Percentiles rank a stretch among this genome's conserved stretches.
Conservation (phyloP, 2,888 invertebrate genomes). For the Augiades crinisus region DNA sequence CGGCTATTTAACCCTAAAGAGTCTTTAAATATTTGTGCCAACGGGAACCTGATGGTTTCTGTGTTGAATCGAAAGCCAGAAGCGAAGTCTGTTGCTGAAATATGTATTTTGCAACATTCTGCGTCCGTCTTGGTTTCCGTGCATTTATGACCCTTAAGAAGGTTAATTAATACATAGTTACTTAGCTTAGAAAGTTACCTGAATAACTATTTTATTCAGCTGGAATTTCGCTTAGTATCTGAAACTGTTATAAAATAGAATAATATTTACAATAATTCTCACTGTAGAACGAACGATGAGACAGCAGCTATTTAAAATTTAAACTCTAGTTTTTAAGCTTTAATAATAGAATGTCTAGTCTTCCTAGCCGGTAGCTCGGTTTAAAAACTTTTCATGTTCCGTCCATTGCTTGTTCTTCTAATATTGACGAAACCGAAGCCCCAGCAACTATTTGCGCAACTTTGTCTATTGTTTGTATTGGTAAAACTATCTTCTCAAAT, state of each 20-base stretch:
- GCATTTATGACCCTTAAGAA: too few species aligned
- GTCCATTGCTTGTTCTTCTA: slow-evolving; percentile 13
- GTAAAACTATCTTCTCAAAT: slow-evolving; percentile 29
- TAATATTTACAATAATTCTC: too few species aligned
- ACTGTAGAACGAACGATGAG: not conserved
- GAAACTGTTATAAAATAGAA: too few species aligned
- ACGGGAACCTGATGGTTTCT: not conserved
- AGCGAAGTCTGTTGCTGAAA: too few species aligned
- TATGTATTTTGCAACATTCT: too few species aligned
- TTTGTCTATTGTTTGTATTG: slow-evolving; percentile 32
- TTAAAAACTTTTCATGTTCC: not conserved
- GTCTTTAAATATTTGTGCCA: not conserved
- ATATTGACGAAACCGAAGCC: slow-evolving; percentile 30
- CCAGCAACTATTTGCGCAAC: slow-evolving; percentile 28
- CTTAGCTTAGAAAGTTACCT: too few species aligned
- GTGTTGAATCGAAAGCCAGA: not conserved
- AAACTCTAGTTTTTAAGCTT: not conserved
- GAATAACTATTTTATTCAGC: too few species aligned
- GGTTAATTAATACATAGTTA: too few species aligned
- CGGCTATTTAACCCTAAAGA: slow-evolving; percentile 3
- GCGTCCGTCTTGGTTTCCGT: too few species aligned
- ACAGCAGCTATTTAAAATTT: not conserved
- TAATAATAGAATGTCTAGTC: not conserved
- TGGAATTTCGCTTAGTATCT: slow-evolving; percentile 1
- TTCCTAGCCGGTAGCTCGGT: not conserved